phyloP scores from a whole-genome alignment of 2,888 invertebrate genomes.

The Melanargia galathea region DNA sequence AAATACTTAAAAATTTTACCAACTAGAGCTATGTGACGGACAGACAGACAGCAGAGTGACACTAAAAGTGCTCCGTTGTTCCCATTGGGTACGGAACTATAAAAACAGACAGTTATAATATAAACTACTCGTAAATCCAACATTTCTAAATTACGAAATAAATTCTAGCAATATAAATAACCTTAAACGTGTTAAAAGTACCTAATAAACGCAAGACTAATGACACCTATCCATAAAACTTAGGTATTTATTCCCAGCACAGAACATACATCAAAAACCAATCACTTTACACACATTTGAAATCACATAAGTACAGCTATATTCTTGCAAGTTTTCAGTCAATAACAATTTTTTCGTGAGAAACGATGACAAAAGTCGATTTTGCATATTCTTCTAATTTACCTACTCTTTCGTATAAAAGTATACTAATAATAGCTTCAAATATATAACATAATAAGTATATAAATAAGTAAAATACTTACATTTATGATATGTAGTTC shows the following conservation, averaged over 20 bases:
- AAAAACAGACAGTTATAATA: neutral
- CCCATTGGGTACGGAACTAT: neutral
- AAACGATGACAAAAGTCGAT: too few species aligned
- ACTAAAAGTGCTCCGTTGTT: too few species aligned
- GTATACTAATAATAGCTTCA: too few species aligned
- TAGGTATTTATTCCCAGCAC: neutral
- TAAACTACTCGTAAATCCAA: too few species aligned
- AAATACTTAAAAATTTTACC: too few species aligned
- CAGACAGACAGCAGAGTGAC: too few species aligned
- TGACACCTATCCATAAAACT: neutral
- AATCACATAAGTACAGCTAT: neutral
- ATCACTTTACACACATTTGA: neutral
- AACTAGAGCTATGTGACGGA: too few species aligned
- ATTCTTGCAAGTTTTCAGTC: too few species aligned
- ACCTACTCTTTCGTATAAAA: too few species aligned
- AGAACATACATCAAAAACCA: neutral
- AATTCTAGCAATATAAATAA: slow-evolving; percentile 2
- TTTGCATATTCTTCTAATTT: too few species aligned
- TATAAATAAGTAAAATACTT: slow-evolving; percentile 43
- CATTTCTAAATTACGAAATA: neutral
- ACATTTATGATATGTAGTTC: slow-evolving; percentile 67
- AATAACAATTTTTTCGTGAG: too few species aligned
- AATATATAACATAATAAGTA: neutral
- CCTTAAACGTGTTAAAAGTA: neutral
- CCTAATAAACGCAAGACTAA: slow-evolving; percentile 7